Percentiles rank a stretch among this genome's conserved stretches.
Conservation (phyloP, 2,113 vertebrate species). For the Bolborhynchus lineola region DNA sequence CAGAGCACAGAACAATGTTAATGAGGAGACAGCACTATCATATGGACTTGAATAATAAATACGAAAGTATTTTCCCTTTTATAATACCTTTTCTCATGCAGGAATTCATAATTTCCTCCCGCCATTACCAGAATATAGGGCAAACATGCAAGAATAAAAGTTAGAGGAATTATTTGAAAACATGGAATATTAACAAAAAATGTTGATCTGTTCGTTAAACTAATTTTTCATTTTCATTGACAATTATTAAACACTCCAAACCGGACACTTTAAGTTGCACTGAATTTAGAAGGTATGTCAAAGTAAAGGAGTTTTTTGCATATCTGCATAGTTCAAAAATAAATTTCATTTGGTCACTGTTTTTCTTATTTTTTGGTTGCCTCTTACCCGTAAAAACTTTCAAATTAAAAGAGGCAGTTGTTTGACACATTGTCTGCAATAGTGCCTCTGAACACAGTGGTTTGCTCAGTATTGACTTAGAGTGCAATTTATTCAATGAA, state of each 20-base stretch:
- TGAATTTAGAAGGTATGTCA: neutral
- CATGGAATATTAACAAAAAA: neutral
- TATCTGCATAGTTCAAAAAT: neutral
- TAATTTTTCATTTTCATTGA: neutral
- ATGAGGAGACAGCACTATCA: neutral
- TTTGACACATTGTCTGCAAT: neutral
- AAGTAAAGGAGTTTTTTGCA: neutral
- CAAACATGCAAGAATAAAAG: neutral
- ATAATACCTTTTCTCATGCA: neutral
- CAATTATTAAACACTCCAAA: neutral
- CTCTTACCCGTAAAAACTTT: neutral
- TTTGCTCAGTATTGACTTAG: slow-evolving; percentile 34
- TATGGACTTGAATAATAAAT: neutral
- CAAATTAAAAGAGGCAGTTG: slow-evolving; percentile 15
- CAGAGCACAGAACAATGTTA: neutral
- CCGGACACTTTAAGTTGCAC: neutral
- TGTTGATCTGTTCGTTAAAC: neutral
- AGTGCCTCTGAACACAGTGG: slow-evolving; percentile 6
- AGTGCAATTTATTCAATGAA: slow-evolving; percentile 21
- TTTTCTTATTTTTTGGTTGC: neutral
- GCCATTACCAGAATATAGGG: neutral
- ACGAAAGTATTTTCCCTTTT: neutral
- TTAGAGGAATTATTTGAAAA: neutral
- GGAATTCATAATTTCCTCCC: neutral
- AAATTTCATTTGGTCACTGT: neutral